Evolutionary conservation across 1,140 invertebrate genomes (phyloP).

Genomic region (Drosophila micromelanica): DNA sequence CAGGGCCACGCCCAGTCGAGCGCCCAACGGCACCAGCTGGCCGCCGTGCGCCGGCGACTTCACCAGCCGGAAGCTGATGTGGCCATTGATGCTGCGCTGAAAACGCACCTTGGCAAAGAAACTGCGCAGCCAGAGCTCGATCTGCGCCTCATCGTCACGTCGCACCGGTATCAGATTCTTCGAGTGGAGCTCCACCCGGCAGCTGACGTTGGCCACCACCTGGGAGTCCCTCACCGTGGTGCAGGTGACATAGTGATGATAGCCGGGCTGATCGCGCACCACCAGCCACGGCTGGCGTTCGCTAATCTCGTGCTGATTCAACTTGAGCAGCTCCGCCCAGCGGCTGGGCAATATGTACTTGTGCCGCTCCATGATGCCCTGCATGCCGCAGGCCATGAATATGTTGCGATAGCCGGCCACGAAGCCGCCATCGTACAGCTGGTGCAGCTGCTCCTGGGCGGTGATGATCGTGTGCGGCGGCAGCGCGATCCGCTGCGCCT

Average conservation of each 20-base stretch:
- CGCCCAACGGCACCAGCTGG: constrained; percentile 87
- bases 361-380: constrained; percentile 88
- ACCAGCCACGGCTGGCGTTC: constrained; percentile 91
- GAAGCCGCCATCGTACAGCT: constrained; percentile 88
- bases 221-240: constrained; percentile 90
- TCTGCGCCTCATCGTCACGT: constrained; percentile 87
- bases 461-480: constrained; percentile 88
- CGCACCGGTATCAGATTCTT: constrained; percentile 86
- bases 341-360: constrained; percentile 88
- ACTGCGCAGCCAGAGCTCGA: constrained; percentile 89
- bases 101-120: constrained; percentile 88
- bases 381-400: constrained; percentile 89
- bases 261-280: constrained; percentile 88
- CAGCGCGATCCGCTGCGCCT: constrained; percentile 86
- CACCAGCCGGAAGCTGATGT: constrained; percentile 90
- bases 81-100: constrained; percentile 88
- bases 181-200: constrained; percentile 88
- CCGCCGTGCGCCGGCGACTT: constrained; percentile 84
- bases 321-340: constrained; percentile 87
- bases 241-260: constrained; percentile 90
- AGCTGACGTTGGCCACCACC: constrained; percentile 91
- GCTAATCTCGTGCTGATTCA: constrained; percentile 88
- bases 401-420: constrained; percentile 88
- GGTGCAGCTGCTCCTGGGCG: constrained; percentile 87
- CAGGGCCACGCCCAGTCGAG: constrained; percentile 90